A percentile compares a stretch with the other conserved stretches of the same genome.
Conservation (phyloP, 2,113 vertebrate species). For the Onychostoma macrolepis region DNA sequence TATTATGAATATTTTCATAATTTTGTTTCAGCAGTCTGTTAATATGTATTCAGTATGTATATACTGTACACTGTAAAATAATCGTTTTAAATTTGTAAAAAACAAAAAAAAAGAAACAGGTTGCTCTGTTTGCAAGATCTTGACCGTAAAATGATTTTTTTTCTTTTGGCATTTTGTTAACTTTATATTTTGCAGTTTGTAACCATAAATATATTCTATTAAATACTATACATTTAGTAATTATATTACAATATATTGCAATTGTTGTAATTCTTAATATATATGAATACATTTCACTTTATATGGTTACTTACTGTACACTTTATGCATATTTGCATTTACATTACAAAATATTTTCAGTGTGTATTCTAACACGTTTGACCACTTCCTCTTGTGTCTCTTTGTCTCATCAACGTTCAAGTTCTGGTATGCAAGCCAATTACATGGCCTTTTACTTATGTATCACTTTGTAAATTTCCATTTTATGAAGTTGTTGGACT, state of each 20-base stretch:
- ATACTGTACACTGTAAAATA: not conserved
- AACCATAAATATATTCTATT: not conserved
- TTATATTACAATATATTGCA: not conserved
- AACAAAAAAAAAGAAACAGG: not conserved
- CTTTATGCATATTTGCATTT: not conserved
- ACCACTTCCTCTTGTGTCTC: constrained; percentile 62
- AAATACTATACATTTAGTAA: not conserved
- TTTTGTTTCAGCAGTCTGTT: not conserved
- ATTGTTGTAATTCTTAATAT: not conserved
- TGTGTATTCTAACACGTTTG: not conserved
- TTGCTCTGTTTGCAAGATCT: not conserved
- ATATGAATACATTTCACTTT: not conserved
- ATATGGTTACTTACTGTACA: not conserved
- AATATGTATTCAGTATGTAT: not conserved
- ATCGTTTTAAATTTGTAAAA: not conserved
- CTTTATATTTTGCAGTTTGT: not conserved
- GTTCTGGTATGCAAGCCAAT: not conserved
- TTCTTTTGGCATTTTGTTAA: not conserved
- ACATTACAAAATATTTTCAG: too few species aligned
- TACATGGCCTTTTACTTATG: not conserved
- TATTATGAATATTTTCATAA: not conserved
- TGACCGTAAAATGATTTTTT: not conserved
- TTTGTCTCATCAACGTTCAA: constrained; percentile 19
- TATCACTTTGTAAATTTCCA: not conserved
- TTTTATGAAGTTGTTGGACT: not conserved